phyloP scores from a whole-genome alignment of 2,797 vertebrate genomes.

The Cyclopterus lumpus region DNA sequence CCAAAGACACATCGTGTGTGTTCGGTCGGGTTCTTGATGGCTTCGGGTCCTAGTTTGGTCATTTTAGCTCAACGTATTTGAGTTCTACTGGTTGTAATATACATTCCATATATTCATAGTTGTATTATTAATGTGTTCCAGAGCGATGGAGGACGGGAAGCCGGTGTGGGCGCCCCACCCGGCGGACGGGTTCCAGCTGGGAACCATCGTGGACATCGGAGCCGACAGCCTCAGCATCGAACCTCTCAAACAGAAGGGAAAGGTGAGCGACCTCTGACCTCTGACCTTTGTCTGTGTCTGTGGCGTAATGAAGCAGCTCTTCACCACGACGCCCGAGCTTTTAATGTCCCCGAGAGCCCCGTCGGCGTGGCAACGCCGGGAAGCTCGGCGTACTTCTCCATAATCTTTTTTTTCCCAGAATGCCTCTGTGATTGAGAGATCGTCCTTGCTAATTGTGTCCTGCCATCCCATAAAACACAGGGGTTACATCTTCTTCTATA shows the following conservation, averaged over 20 bases:
- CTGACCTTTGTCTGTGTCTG: no score
- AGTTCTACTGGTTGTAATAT: no score
- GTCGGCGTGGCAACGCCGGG: conserved; percentile 33
- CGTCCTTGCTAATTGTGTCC: conserved; percentile 23
- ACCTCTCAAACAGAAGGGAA: conserved; percentile 90
- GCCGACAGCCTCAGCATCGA: conserved; percentile 93
- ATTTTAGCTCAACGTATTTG: no score
- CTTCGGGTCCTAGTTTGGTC: no score
- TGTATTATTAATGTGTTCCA: not conserved
- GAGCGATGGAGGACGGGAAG: conserved; percentile 95
- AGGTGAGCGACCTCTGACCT: conserved; percentile 82
- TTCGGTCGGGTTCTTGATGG: no score
- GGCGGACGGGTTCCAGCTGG: conserved; percentile 96
- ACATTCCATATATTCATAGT: no score
- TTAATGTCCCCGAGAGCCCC: conserved; percentile 36
- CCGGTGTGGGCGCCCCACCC: conserved; percentile 98
- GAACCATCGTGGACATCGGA: conserved; percentile 96
- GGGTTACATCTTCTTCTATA: no score
- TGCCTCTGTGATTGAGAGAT: conserved; percentile 19
- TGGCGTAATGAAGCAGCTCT: no score
- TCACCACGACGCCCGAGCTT: conserved; percentile 9
- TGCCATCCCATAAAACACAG: conserved; percentile 23
- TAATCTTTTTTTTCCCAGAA: conserved; percentile 36
- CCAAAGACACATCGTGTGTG: no score
- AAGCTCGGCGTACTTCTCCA: conserved; percentile 2